Evolutionary conservation across 2,113 vertebrate genomes (phyloP), one percentile per base, ranked within the genome.

Genomic region (Mystacornis crossleyi): DNA sequence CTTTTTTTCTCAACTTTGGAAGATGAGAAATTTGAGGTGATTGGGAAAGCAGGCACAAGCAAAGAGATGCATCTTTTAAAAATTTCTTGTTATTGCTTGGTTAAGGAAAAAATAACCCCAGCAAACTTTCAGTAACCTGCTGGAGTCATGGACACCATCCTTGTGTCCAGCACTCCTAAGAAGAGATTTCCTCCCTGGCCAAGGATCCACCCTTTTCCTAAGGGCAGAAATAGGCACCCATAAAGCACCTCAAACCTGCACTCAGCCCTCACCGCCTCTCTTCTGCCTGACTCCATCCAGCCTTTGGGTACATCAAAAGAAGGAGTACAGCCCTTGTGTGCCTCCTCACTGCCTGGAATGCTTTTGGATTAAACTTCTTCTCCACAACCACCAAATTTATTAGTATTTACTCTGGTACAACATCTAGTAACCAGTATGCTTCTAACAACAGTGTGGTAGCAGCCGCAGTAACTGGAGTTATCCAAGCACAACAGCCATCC

Each of bases 381-480:
- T n/a, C 85, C 82, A 83, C 42, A 94, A 78, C 90, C 93, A 90
- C 90, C 75, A 86, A 36, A 90, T 81, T 88, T 92, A 89, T 93
- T 95, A 86, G 43, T 89, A 86, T 95, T 95, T 93, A 89, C 93
- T 89, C 71, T 90, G 86, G 88, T 96, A 57, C 61, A 92, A 90
- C 77, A 50, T 86, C 51, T 74, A 84, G 77, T 60, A 93, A 92
- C 93, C 82, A 86, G 36, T 65, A 42, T 91, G 90, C 92, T 96
- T 93, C 69, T 83, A 93, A 94, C 72, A 96, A 92, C 88, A 90
- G 64, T 86, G 89, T 73, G 82, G 93, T 74, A 79, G 91, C 69
- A 90, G 81, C 95, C 85, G 54, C 92, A 83, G 71, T 81, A 81
- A 62, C 71, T 67, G 7, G 55, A 79, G 60, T 78, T 92, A 48